phyloP scores from a whole-genome alignment of 2,888 invertebrate species.

The Spicauda simplicius region DNA sequence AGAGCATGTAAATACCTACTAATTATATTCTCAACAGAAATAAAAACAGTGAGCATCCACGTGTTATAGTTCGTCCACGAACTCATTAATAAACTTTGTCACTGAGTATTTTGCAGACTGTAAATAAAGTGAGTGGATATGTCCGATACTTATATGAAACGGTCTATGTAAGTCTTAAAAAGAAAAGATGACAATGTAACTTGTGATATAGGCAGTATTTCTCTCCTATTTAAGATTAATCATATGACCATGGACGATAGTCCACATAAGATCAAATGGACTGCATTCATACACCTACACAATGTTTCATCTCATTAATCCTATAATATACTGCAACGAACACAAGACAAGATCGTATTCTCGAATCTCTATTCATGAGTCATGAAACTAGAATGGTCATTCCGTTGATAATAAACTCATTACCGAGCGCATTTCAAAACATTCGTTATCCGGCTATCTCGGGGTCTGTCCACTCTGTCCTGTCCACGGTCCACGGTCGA shows the following conservation, averaged over 20 bases:
- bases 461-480: slow-evolving; percentile 1
- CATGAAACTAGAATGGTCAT: slow-evolving; percentile 8
- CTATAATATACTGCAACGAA: background rate
- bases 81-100: too few relatives aligned
- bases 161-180: too few relatives aligned
- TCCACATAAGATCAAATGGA: background rate
- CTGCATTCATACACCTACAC: background rate
- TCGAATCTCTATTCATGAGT: slow-evolving; percentile 21
- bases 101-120: too few relatives aligned
- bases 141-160: too few relatives aligned
- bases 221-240: background rate
- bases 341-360: slow-evolving; percentile 26
- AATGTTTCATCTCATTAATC: background rate
- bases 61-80: too few relatives aligned
- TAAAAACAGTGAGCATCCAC: too few relatives aligned
- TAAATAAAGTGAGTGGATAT: too few relatives aligned
- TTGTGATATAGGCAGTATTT: background rate
- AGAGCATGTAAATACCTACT: too few relatives aligned
- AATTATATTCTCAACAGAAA: too few relatives aligned
- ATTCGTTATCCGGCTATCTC: slow-evolving; percentile 19
- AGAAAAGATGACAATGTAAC: background rate
- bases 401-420: slow-evolving; percentile 17
- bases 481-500: slow-evolving; percentile 10
- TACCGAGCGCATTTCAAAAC: slow-evolving; percentile 25
- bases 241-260: background rate